Percentiles rank a stretch among this genome's conserved stretches.
Conservation (phyloP, 2,797 vertebrate genomes). For the Labroides dimidiatus region DNA sequence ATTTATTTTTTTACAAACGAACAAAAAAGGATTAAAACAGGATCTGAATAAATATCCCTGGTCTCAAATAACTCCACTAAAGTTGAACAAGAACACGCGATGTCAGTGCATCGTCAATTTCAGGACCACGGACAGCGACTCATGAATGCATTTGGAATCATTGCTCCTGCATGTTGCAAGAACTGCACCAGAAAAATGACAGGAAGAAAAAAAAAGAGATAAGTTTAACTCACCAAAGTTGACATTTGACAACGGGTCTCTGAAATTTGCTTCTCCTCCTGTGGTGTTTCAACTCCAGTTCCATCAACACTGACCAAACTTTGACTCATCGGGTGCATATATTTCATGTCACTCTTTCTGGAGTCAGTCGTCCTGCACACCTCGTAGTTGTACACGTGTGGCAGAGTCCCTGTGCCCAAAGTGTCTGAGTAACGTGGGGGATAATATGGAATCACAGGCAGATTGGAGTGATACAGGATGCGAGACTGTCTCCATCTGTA, state of each 20-base stretch:
- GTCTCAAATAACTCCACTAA: no score
- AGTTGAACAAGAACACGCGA: no score
- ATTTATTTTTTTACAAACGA: no score
- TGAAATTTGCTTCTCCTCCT: conserved; percentile 20
- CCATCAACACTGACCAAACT: conserved; percentile 60
- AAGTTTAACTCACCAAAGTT: conserved; percentile 59
- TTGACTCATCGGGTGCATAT: conserved; percentile 50
- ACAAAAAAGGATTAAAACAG: no score
- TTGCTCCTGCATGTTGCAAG: no score
- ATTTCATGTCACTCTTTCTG: conserved; percentile 62
- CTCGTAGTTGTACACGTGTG: conserved; percentile 59
- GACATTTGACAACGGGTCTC: conserved; percentile 46
- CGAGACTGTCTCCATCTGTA: conserved; percentile 66
- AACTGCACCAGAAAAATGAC: no score
- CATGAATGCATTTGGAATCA: no score
- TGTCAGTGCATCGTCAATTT: no score
- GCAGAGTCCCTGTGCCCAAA: conserved; percentile 37
- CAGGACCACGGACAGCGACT: no score
- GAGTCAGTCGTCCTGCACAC: conserved; percentile 59
- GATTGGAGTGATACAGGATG: conserved; percentile 16
- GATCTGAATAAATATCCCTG: no score
- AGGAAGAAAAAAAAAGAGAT: no score
- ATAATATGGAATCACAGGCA: conserved; percentile 40
- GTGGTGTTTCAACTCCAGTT: conserved; percentile 8
- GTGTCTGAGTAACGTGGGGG: conserved; percentile 40